Percentiles rank a stretch among this genome's conserved stretches.
Conservation (phyloP, 2,888 invertebrate species). For the Dione juno region DNA sequence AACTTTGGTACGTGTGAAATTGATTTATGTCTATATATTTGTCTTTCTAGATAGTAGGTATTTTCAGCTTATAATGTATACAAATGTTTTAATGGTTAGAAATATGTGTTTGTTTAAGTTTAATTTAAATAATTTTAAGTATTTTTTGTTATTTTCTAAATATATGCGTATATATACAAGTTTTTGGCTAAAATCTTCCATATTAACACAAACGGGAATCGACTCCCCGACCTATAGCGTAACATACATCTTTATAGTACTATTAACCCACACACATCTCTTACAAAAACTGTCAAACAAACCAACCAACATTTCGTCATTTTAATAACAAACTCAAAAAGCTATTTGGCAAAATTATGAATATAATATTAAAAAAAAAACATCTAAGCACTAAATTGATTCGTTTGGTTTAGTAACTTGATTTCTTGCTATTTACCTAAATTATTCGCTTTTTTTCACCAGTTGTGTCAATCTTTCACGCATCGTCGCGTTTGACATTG, state of each 20-base stretch:
- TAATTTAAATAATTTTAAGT: no score
- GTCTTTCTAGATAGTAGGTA: conserved; percentile 19
- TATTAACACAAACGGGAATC: neutral
- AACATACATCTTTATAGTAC: no score
- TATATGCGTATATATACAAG: no score
- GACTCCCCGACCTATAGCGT: no score
- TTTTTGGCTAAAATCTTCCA: no score
- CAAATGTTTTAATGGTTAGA: no score
- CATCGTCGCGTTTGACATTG: conserved; percentile 78
- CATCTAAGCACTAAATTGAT: conserved; percentile 53
- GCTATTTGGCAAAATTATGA: conserved; percentile 47
- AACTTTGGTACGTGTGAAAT: conserved; percentile 27
- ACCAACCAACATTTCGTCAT: no score
- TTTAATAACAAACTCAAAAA: conserved; percentile 35
- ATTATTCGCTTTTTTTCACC: conserved; percentile 78
- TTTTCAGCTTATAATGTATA: neutral
- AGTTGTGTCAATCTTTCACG: conserved; percentile 78
- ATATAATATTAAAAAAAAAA: conserved; percentile 56
- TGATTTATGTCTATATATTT: conserved; percentile 30
- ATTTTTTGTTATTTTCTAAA: no score
- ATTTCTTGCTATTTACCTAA: conserved; percentile 81
- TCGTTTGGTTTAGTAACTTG: conserved; percentile 68
- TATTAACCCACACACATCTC: neutral
- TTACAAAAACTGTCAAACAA: neutral
- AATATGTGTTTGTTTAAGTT: no score